phyloP scores from a whole-genome alignment of 2,797 vertebrate genomes.

The Rhodeus uyekii region DNA sequence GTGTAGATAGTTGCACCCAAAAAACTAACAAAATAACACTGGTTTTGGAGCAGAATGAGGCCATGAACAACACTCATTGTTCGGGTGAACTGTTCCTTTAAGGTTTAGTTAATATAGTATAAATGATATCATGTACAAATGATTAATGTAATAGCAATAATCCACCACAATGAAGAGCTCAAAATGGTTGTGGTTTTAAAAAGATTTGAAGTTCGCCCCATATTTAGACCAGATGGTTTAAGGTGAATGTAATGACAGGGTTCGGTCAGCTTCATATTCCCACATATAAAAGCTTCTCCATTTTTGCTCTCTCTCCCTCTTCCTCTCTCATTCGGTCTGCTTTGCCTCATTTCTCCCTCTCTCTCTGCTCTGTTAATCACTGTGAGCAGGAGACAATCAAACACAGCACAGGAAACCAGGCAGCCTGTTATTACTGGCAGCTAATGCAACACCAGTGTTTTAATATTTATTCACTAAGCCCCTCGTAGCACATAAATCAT shows the following conservation, averaged over 20 bases:
- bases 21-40: not conserved
- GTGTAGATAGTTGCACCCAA: too few relatives aligned
- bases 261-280: slow-evolving; percentile 47
- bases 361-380: slow-evolving; percentile 54
- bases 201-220: slow-evolving; percentile 14
- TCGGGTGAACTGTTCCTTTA: not conserved
- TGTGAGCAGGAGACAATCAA: slow-evolving; percentile 65
- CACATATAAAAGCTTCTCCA: slow-evolving; percentile 17
- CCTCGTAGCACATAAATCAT: slow-evolving; percentile 70
- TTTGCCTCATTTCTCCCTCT: slow-evolving; percentile 21
- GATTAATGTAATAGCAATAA: slow-evolving; percentile 1
- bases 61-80: not conserved
- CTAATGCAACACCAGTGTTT: slow-evolving; percentile 64
- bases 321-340: slow-evolving; percentile 18
- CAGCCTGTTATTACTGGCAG: slow-evolving; percentile 75
- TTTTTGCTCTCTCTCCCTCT: slow-evolving; percentile 28
- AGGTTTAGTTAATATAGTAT: not conserved
- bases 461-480: slow-evolving; percentile 73
- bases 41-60: not conserved
- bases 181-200: slow-evolving; percentile 13
- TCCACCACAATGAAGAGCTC: slow-evolving; percentile 4
- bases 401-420: slow-evolving; percentile 70
- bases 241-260: slow-evolving; percentile 41
- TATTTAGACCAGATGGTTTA: slow-evolving; percentile 39
- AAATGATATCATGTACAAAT: slow-evolving; percentile 1